Base-by-base conservation (phyloP, 2,113 vertebrate genomes). In the Labeo catla region DNA sequence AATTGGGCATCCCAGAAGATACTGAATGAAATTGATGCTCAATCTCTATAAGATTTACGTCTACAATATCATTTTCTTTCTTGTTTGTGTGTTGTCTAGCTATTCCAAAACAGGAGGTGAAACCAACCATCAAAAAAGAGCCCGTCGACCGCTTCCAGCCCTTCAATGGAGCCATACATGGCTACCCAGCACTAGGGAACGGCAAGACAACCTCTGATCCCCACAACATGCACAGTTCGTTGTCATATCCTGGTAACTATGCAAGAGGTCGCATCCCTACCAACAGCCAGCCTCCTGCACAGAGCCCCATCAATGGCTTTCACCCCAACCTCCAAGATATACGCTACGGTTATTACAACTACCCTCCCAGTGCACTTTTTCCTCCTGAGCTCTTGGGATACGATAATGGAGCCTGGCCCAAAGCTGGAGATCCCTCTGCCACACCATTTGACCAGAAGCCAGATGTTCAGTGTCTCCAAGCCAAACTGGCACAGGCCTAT, bases 201-300 rank as follows among this genome's bases (percentile, higher is more conserved):
- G 96, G 95, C 93, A 95, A 97, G 92, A 94, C 96, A 84, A 86
- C 79, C 91, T 95, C 96, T 0, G 97, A 98, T 93, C 95, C 96
- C 0, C 98, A 98, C 93, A 97, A 94, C 92, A 93, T 96, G 93
- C 95, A 94, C 91, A 96, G 95, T 89, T 96, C 96, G 87, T 98
- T 97, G 91, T 95, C 97, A 83, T 97, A 95, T 90, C 96, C 97
- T 92, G 96, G 96, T 91, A 97, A 96, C 97, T 99, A 98, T 96
- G 97, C 97, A 96, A 97, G 96, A 94, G 96, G 97, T 91, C 93
- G 94, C 93, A 95, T 97, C 88, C 93, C 96, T 95, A 88, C 91
- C 87, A 92, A 90, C 87, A 93, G 95, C 94, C 97, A 97, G 94
- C 93, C 96, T 95, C 95, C 97, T 59, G 91, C 94, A 87, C 92